Percentiles rank a stretch among this genome's conserved stretches.
Conservation (phyloP, 2,113 vertebrate genomes). For the Neodontobutis hainanensis region DNA sequence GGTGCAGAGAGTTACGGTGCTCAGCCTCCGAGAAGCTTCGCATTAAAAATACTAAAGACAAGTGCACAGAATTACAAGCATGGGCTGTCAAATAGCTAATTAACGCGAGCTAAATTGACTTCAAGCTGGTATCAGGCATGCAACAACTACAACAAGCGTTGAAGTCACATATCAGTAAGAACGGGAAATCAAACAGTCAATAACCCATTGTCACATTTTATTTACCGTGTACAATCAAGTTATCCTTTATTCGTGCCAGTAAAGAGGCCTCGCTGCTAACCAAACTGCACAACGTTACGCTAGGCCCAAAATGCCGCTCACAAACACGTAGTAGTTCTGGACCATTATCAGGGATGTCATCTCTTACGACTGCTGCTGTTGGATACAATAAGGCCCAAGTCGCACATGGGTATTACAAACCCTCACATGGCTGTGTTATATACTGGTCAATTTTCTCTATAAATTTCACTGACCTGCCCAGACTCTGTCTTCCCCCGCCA, state of each 20-base stretch:
- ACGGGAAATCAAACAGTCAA: neutral
- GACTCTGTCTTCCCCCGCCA: slow-evolving; percentile 83
- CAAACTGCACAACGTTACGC: slow-evolving; percentile 34
- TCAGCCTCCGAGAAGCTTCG: neutral
- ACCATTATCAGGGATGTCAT: slow-evolving; percentile 56
- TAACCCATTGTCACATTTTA: neutral
- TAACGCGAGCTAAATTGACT: slow-evolving; percentile 42
- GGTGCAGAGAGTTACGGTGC: neutral
- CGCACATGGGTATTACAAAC: neutral
- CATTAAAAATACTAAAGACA: slow-evolving; percentile 21
- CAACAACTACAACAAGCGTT: slow-evolving; percentile 13
- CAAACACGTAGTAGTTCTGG: slow-evolving; percentile 44
- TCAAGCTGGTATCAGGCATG: slow-evolving; percentile 19
- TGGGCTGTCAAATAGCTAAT: slow-evolving; percentile 65
- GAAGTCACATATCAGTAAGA: neutral
- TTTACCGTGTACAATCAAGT: slow-evolving; percentile 25
- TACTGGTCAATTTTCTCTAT: slow-evolving; percentile 18
- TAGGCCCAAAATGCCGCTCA: slow-evolving; percentile 55
- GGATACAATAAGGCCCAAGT: neutral
- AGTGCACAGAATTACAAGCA: slow-evolving; percentile 50
- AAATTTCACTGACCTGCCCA: slow-evolving; percentile 85
- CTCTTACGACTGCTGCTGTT: slow-evolving; percentile 21
- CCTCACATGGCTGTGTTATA: slow-evolving; percentile 16
- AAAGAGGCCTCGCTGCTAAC: slow-evolving; percentile 63
- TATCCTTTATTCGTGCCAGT: slow-evolving; percentile 32